A percentile compares a stretch with the other conserved stretches of the same genome.
Conservation (phyloP, 2,113 vertebrate species). For the Rafetus swinhoei region DNA sequence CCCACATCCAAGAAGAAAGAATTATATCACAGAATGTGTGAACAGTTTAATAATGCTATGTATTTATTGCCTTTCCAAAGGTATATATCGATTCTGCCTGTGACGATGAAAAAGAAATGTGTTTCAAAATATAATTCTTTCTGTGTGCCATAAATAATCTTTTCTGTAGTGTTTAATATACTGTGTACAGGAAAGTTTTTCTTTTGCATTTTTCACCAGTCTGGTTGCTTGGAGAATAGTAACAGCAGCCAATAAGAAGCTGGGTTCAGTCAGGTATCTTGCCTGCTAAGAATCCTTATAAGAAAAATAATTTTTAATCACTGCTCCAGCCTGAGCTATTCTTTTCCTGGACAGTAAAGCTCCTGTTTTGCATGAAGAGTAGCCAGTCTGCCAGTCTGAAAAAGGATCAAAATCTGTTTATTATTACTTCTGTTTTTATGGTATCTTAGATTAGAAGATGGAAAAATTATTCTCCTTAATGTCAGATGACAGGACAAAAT, state of each 20-base stretch:
- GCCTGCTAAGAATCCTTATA: background rate
- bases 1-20: background rate
- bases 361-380: background rate
- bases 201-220: accelerated
- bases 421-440: background rate
- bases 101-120: background rate
- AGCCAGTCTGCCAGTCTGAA: background rate
- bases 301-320: background rate
- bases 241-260: background rate
- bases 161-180: background rate
- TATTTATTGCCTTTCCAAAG: background rate
- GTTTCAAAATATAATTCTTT: background rate
- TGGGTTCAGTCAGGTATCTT: background rate
- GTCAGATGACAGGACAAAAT: no score
- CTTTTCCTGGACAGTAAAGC: background rate
- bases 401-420: background rate
- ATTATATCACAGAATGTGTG: background rate
- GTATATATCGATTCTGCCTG: background rate
- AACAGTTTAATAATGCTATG: background rate
- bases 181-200: background rate
- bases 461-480: no score
- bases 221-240: background rate
- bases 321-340: background rate
- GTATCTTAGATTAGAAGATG: background rate
- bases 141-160: background rate